Conservation (phyloP, 2,888 invertebrate genomes). For the Drosophila sordidula region DNA sequence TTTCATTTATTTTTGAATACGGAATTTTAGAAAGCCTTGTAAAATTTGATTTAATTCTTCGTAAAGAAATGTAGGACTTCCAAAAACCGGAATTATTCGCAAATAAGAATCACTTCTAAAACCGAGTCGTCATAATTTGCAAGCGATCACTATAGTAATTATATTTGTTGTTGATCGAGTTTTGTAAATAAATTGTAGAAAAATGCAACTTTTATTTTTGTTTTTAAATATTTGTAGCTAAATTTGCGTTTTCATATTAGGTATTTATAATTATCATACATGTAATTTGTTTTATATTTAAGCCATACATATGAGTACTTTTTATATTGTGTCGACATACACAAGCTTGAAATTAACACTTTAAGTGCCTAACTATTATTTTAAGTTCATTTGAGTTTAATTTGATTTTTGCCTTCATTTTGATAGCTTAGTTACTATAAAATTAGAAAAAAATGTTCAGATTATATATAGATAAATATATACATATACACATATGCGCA, state of each 20-base stretch:
- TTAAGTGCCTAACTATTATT: constrained; percentile 68
- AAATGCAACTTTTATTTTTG: constrained; percentile 61
- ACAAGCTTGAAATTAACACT: constrained; percentile 64
- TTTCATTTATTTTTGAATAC: not conserved
- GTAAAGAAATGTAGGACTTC: not conserved
- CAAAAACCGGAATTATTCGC: not conserved
- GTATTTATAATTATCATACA: constrained; percentile 33
- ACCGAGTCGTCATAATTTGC: constrained; percentile 1
- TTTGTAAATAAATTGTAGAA: constrained; percentile 73
- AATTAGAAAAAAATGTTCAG: constrained; percentile 44
- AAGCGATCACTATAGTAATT: constrained; percentile 29
- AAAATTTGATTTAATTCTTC: not conserved
- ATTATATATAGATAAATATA: constrained; percentile 24
- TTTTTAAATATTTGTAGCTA: constrained; percentile 62
- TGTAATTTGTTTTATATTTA: constrained; percentile 25
- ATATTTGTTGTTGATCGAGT: constrained; percentile 44
- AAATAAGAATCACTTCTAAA: not conserved
- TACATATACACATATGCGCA: constrained; percentile 36
- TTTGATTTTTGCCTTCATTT: constrained; percentile 51
- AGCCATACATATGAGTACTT: constrained; percentile 20
- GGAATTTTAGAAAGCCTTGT: not conserved
- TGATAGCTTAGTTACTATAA: constrained; percentile 48
- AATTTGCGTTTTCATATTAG: constrained; percentile 49
- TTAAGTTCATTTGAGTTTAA: constrained; percentile 69
- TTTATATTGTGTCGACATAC: constrained; percentile 33